Percentiles rank a stretch among this genome's conserved stretches.
Evolutionary conservation across 2,797 vertebrate species (phyloP).

Genomic region (Menidia menidia): DNA sequence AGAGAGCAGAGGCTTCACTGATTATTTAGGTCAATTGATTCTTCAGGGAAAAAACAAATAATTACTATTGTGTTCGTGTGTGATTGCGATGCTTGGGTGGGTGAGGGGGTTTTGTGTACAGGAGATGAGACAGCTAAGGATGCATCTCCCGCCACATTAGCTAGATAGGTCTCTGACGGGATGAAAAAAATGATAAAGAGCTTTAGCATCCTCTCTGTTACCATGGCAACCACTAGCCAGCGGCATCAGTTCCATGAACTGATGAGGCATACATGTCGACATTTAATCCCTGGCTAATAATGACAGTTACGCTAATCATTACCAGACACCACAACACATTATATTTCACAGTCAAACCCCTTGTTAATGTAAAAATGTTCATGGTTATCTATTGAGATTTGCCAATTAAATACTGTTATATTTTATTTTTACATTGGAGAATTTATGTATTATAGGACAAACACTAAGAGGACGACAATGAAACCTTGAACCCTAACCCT

Average conservation of each 20-base stretch:
- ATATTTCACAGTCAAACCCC: conserved; percentile 36
- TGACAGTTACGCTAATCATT: conserved; percentile 44
- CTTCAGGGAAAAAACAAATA: conserved; percentile 62
- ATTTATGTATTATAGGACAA: too few species aligned
- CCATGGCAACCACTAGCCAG: conserved; percentile 78
- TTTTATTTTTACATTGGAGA: too few species aligned
- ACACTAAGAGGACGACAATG: too few species aligned
- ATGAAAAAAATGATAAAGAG: conserved; percentile 40
- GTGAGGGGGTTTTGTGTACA: conserved; percentile 39
- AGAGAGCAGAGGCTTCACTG: conserved; percentile 49
- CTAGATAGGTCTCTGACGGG: conserved; percentile 72
- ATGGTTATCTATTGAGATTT: too few species aligned
- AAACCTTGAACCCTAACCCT: background rate
- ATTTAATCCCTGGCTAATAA: conserved; percentile 61
- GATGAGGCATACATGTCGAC: conserved; percentile 68
- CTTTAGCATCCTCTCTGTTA: conserved; percentile 74
- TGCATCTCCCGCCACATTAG: conserved; percentile 81
- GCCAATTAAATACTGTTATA: too few species aligned
- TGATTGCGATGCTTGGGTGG: conserved; percentile 27
- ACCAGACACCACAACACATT: conserved; percentile 24
- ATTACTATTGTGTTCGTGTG: conserved; percentile 47
- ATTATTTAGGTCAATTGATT: conserved; percentile 75
- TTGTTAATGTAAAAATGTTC: conserved; percentile 4
- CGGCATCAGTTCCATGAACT: conserved; percentile 59
- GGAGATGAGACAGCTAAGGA: conserved; percentile 72